These are phyloP conservation scores for Xyrauchen texanus DNA, from an alignment of 2,113 vertebrate genomes.

Conservation along the genomic window DNA sequence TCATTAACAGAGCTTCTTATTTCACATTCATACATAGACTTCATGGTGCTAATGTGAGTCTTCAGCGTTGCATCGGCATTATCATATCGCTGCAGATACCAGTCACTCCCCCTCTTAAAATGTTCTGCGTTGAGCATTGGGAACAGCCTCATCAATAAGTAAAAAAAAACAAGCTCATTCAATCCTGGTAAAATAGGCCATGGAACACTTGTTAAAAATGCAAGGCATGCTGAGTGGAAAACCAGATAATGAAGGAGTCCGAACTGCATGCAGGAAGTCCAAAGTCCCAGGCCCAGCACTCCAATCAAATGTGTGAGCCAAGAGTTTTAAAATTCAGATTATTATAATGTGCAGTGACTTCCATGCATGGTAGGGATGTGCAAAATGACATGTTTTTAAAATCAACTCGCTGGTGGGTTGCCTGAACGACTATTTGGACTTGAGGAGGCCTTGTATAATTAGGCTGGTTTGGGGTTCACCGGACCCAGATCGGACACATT, in stretches of 20 bases:
- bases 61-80: not conserved
- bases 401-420: too few relatives aligned
- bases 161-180: not conserved
- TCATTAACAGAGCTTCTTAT: constrained; percentile 18
- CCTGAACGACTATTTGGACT: too few relatives aligned
- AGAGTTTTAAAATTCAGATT: not conserved
- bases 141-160: constrained; percentile 25
- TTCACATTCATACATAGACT: constrained; percentile 14
- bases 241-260: constrained; percentile 1
- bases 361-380: not conserved
- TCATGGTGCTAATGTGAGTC: not conserved
- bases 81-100: not conserved
- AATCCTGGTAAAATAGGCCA: not conserved
- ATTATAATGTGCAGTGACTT: not conserved
- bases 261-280: not conserved
- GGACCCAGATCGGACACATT: too few relatives aligned
- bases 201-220: constrained; percentile 26
- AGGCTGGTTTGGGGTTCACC: too few relatives aligned
- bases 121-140: not conserved
- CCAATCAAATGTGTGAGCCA: not conserved
- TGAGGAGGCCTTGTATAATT: too few relatives aligned
- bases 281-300: not conserved
- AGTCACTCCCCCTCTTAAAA: not conserved
- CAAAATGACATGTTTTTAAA: too few relatives aligned
- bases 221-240: not conserved